Evolutionary conservation across 2,113 vertebrate species (phyloP), one percentile per base, ranked within the genome.

Genomic region (Paracyprichromis sp.): DNA sequence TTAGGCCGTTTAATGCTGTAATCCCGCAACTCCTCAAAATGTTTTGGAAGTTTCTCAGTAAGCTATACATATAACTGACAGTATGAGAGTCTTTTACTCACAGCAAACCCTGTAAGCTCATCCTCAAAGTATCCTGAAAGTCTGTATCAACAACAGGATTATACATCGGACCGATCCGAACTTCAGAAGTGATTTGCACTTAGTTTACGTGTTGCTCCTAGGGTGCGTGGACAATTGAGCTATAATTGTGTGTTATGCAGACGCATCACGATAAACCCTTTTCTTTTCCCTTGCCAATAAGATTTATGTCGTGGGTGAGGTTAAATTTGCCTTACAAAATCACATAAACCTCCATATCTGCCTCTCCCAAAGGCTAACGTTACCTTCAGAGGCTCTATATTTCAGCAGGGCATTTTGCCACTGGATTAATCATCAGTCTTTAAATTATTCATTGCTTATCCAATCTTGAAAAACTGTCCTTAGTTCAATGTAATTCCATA

Each of bases 311-410:
- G 57, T 11, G 66, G 73, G 81, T 38, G 6, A 61, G 86, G 88
- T 88, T 90, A 92, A 93, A 93, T 92, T 94, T 94, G 79, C 89
- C 84, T 92, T 86, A 63, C 89, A 93, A 95, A 94, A 91, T 38
- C 52, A 16, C 80, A 89, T 86, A 90, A 94, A 93, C 91, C 91
- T 90, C 83, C 88, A 93, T 92, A 94, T 96, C 91, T 81, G 84
- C 95, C 94, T 96, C 95, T 93, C 91, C 92, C 90, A 88, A 96
- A 93, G 90, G 93, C 83, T 92, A 95, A 95, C 93, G 92, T 96
- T 95, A 95, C 93, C 94, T 95, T 94, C 92, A 91, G 73, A 93
- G 90, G 73, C 47, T 78, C 54, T 79, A 81, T 90, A 92, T 91
- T 93, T 94, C 89, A 93, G 56, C 19, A 36, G 40, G 83, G 80